A percentile compares a stretch with the other conserved stretches of the same genome.
Conservation (phyloP, 2,113 vertebrate genomes). For the Sialia sialis region DNA sequence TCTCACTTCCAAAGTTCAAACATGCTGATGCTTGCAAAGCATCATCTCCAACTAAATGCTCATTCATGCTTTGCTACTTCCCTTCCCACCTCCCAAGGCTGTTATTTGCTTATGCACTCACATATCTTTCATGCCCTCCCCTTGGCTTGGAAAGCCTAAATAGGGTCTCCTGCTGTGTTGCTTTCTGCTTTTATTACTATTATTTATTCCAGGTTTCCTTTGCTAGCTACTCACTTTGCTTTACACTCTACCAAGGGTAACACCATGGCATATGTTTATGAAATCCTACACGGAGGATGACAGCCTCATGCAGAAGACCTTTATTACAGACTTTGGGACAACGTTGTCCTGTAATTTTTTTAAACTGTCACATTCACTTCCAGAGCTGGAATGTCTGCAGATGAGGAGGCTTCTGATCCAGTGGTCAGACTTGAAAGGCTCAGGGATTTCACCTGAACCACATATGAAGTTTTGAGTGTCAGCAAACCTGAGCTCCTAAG, state of each 20-base stretch:
- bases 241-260: neutral
- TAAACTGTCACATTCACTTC: neutral
- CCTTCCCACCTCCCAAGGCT: conserved; percentile 8
- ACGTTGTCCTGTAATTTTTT: neutral
- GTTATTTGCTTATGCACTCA: neutral
- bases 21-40: neutral
- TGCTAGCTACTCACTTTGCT: neutral
- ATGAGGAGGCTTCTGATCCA: neutral
- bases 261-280: neutral
- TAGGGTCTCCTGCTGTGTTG: neutral
- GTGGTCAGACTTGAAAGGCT: neutral
- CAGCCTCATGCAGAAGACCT: neutral
- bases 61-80: neutral
- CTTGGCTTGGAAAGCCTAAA: conserved; percentile 3
- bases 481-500: neutral
- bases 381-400: neutral
- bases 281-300: neutral
- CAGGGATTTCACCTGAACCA: neutral
- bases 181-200: conserved; percentile 18
- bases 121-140: neutral
- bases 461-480: neutral
- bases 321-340: neutral
- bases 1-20: conserved; percentile 6
- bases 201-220: conserved; percentile 8
- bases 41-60: neutral